Evolutionary conservation across 2,797 vertebrate genomes (phyloP), one percentile per base, ranked within the genome.

Genomic region (Clarias pachynema): DNA sequence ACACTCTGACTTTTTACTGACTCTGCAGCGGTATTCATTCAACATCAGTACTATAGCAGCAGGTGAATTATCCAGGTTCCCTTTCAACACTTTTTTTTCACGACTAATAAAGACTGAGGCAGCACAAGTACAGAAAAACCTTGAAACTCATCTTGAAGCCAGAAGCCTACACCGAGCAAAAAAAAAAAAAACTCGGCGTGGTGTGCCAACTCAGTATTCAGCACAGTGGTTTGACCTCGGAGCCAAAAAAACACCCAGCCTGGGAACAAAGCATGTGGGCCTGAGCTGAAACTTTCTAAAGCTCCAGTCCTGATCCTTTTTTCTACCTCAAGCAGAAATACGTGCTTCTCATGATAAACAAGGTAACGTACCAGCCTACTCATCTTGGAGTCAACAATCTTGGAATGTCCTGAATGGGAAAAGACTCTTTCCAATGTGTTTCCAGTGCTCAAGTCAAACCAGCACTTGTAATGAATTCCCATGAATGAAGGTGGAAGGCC

Each of bases 161-260:
- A 72, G 84, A 83, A 75, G 16, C 82, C 18, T 56, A 84, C 15
- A 62, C 59, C 60, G 84, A 56, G 75, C 53, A 37, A 37, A 37
- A 37, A 37, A 3, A 34, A 37, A 37, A 69, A 69, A 49, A 81
- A 81, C 12, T 22, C 26, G 69, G 37, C 37, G 14, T 65, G 37
- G 79, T 60, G 79, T 57, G 82, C 81, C 83, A 86, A 88, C 66
- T 74, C 62, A 44, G 70, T 83, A 79, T 88, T 84, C 89, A 87
- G 80, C 65, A 53, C 79, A 57, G 73, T 62, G 82, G 77, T 79
- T 62, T 85, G 86, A 86, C 84, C 82, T 88, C 85, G 65, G 62
- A 88, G 79, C 72, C 68, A 85, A 89, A 84, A 89, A 87, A 88
- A 89, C 70, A 79, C 22, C 57, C 37, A 44, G 59, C 79, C 68